Evolutionary conservation across 1,140 invertebrate species (phyloP).

Genomic region (Varroa destructor): DNA sequence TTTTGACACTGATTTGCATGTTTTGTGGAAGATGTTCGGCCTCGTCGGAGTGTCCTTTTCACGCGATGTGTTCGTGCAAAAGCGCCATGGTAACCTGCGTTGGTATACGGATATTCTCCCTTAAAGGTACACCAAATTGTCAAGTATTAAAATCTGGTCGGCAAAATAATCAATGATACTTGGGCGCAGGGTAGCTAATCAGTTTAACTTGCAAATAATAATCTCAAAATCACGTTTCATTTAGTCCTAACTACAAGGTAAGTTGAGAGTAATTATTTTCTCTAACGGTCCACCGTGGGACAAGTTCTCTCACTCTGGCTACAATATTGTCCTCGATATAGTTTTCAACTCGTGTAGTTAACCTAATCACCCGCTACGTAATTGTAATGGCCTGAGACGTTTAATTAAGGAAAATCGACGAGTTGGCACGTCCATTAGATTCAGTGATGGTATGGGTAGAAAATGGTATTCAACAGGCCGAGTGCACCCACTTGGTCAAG

Average conservation of each 20-base stretch:
- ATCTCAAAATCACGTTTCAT: background rate
- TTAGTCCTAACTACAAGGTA: background rate
- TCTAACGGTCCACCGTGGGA: background rate
- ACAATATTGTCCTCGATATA: too few species aligned
- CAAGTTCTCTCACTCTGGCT: background rate
- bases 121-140: background rate
- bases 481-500: too few species aligned
- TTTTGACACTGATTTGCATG: too few species aligned
- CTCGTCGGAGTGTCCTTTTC: constrained; percentile 5
- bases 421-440: too few species aligned
- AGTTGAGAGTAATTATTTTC: background rate
- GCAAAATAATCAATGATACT: background rate
- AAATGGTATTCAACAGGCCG: too few species aligned
- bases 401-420: too few species aligned
- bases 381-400: too few species aligned
- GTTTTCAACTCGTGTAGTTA: too few species aligned
- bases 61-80: constrained; percentile 14
- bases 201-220: background rate
- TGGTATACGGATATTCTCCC: constrained; percentile 13
- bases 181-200: background rate
- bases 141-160: background rate
- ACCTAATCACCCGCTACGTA: too few species aligned
- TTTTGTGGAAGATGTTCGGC: too few species aligned
- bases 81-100: constrained; percentile 22
- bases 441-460: too few species aligned